phyloP scores from a whole-genome alignment of 1,140 invertebrate genomes.

The Zaprionus lachaisei region DNA sequence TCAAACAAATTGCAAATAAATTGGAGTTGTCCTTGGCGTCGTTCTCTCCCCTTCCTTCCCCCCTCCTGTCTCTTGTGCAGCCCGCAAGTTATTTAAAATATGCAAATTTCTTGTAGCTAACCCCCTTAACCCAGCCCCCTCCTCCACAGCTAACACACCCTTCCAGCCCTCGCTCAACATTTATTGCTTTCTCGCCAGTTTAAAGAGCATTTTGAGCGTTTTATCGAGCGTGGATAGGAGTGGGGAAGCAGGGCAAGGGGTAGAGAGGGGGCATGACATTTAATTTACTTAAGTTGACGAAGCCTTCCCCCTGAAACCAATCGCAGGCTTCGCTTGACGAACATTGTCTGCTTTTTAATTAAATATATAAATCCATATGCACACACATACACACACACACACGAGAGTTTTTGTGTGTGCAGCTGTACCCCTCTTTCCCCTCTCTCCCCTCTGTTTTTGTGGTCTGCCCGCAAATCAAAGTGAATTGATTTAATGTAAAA shows the following conservation, averaged over 20 bases:
- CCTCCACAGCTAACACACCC: conserved; percentile 7
- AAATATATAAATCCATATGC: conserved; percentile 40
- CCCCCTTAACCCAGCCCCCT: neutral
- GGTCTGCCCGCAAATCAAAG: conserved; percentile 51
- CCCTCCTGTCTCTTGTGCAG: conserved; percentile 12
- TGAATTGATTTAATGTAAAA: conserved; percentile 74
- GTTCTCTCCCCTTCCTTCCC: conserved; percentile 28
- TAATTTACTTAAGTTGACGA: conserved; percentile 75
- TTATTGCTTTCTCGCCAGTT: conserved; percentile 70
- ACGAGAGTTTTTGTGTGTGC: neutral
- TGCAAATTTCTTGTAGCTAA: conserved; percentile 65
- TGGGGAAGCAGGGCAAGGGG: neutral
- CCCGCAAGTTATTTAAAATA: conserved; percentile 79
- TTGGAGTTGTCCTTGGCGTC: conserved; percentile 68
- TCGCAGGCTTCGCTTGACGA: conserved; percentile 43
- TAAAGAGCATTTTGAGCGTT: conserved; percentile 56
- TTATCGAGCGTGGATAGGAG: conserved; percentile 17
- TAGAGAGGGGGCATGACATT: conserved; percentile 53
- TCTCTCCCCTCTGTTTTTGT: conserved; percentile 23
- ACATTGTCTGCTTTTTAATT: conserved; percentile 64
- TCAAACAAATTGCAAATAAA: conserved; percentile 83
- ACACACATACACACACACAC: neutral
- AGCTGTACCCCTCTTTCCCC: neutral
- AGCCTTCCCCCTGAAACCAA: conserved; percentile 54
- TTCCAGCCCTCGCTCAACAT: conserved; percentile 36